Base-by-base conservation (phyloP, 2,888 invertebrate species). In the Xanthia togata region DNA sequence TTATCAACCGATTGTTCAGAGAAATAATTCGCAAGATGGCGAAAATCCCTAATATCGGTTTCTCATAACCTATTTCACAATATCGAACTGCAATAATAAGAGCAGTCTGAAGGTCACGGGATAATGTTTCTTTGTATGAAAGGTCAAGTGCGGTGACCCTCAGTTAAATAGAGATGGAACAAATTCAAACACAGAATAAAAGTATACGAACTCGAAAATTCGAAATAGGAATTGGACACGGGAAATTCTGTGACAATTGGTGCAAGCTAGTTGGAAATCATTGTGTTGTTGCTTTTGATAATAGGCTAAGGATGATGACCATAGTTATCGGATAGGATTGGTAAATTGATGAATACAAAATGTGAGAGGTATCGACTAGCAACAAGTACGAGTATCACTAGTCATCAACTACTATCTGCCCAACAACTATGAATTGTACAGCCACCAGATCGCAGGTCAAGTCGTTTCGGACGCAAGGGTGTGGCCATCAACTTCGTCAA, bases 401-500 rank as follows among this genome's bases (percentile, higher is more conserved):
- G 99, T 99, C 77, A 99, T 99, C 88, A 99, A 99, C 96, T 99
- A 99, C 92, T 99, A 99, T 95, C 97, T 99, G 87, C 99, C 99
- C 6, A 99, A 99, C 97, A 99, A 99, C 97, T 98, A 99, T 97
- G 99, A 99, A 96, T 97, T 99, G 96, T 99, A 99, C 96, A 99
- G 99, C 92, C 99, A 99, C 97, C 98, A 99, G 91, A 99, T 99
- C 94, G 99, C 90, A 98, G 99, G 83, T 99, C 99, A 0, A 99
- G 99, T 91, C 98, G 99, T 87, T 99, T 99, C 93, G 99, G 99
- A 41, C 98, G 99, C 76, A 99, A 99, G 94, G 99, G 99, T 98
- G 99, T 99, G 2, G 99, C 99, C 38, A 99, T 99, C 90, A 99
- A 99, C 96, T 99, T 99, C 94, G 99, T 99, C 14, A 99, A 99